These are phyloP conservation scores for Escarpia spicata DNA, from an alignment of 2,888 invertebrate species.

Conservation along the genomic window DNA sequence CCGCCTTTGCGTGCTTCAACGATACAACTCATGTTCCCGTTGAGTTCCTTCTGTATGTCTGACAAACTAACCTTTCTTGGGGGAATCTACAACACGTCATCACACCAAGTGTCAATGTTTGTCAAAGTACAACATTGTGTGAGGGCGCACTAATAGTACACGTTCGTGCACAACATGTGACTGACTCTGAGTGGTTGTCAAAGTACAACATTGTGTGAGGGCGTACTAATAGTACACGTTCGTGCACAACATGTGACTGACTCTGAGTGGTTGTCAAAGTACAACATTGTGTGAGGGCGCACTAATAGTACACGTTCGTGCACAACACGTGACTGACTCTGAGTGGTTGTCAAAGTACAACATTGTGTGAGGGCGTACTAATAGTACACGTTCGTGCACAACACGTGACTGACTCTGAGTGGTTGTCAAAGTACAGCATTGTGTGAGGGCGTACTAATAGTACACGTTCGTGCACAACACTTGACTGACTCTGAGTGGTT, in stretches of 20 bases:
- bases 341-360: neutral
- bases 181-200: neutral
- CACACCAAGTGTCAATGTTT: neutral
- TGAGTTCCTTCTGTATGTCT: neutral
- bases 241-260: no score
- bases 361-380: no score
- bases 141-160: no score
- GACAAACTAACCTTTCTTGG: neutral
- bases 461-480: no score
- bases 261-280: neutral
- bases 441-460: no score
- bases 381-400: no score
- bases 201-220: neutral
- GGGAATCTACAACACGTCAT: neutral
- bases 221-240: no score
- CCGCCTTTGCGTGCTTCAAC: neutral
- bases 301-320: no score
- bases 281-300: neutral
- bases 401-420: no score
- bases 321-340: no score
- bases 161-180: no score
- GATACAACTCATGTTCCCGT: neutral
- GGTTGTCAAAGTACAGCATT: neutral
- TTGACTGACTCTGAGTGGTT: no score
- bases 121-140: neutral